A percentile compares a stretch with the other conserved stretches of the same genome.
These are phyloP conservation scores for Orchesellides sinensis DNA, from an alignment of 2,888 invertebrate genomes.

Conservation along the genomic window DNA sequence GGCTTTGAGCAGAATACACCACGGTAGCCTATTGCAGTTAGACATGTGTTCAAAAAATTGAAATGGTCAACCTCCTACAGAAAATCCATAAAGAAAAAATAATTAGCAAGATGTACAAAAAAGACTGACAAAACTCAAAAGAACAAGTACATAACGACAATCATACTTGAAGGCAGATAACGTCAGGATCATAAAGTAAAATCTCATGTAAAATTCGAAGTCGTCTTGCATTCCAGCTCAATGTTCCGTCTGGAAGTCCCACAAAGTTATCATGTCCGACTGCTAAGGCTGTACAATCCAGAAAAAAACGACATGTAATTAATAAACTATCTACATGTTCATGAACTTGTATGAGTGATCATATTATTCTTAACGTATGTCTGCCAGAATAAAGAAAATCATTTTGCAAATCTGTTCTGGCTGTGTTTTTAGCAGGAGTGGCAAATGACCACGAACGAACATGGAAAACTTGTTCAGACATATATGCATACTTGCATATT, in stretches of 20 bases:
- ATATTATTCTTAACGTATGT: too few species aligned
- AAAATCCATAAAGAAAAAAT: background rate
- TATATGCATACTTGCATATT: background rate
- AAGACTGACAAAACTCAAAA: too few species aligned
- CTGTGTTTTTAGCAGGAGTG: too few species aligned
- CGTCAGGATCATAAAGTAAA: conserved; percentile 82
- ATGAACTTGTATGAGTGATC: too few species aligned
- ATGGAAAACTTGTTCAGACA: too few species aligned
- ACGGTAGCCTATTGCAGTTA: conserved; percentile 82
- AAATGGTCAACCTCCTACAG: conserved; percentile 86
- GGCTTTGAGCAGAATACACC: conserved; percentile 87
- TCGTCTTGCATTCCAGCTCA: conserved; percentile 84
- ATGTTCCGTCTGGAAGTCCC: conserved; percentile 83
- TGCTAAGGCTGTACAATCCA: conserved; percentile 84
- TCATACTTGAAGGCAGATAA: conserved; percentile 84
- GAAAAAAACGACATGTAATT: background rate
- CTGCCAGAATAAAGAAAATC: too few species aligned
- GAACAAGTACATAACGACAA: background rate
- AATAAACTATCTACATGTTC: background rate
- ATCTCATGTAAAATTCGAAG: conserved; percentile 85
- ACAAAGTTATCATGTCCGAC: conserved; percentile 85
- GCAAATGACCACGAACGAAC: background rate
- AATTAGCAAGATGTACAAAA: too few species aligned
- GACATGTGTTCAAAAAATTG: conserved; percentile 82
- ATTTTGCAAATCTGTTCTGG: too few species aligned